These are phyloP conservation scores for Polypedilum pembai DNA, from an alignment of 1,140 invertebrate genomes.

Conservation along the genomic window DNA sequence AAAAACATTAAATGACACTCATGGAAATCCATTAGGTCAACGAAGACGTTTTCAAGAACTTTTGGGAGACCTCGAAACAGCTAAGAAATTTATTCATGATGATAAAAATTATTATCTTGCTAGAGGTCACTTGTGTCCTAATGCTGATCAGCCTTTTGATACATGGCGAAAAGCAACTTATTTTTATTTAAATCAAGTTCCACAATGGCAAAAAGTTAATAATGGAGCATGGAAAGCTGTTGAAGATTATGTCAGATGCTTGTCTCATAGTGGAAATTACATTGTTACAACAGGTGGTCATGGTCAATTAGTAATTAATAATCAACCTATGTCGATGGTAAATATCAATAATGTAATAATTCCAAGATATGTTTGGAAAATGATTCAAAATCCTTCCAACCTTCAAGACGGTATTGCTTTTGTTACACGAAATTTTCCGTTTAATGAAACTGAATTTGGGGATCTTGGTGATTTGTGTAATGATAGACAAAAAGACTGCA, in stretches of 20 bases:
- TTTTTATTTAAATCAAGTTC: conserved; percentile 48
- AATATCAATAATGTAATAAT: background rate
- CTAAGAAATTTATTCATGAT: no score
- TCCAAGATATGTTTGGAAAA: background rate
- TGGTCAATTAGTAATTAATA: background rate
- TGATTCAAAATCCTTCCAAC: background rate
- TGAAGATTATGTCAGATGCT: background rate
- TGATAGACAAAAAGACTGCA: no score
- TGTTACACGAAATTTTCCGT: no score
- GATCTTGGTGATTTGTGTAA: no score
- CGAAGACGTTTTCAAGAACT: no score
- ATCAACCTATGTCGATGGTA: background rate
- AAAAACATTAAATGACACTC: no score
- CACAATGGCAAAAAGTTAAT: conserved; percentile 46
- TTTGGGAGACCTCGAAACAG: no score
- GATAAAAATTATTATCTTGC: conserved; percentile 38
- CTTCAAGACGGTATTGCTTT: no score
- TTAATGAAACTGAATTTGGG: no score
- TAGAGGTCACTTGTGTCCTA: conserved; percentile 48
- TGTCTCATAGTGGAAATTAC: background rate
- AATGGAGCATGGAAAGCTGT: background rate
- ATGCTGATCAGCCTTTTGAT: conserved; percentile 48
- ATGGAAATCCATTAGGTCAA: no score
- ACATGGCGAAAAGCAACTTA: conserved; percentile 47
- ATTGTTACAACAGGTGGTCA: background rate